phyloP scores from a whole-genome alignment of 2,888 invertebrate species.

The Leptopilina myrica region DNA sequence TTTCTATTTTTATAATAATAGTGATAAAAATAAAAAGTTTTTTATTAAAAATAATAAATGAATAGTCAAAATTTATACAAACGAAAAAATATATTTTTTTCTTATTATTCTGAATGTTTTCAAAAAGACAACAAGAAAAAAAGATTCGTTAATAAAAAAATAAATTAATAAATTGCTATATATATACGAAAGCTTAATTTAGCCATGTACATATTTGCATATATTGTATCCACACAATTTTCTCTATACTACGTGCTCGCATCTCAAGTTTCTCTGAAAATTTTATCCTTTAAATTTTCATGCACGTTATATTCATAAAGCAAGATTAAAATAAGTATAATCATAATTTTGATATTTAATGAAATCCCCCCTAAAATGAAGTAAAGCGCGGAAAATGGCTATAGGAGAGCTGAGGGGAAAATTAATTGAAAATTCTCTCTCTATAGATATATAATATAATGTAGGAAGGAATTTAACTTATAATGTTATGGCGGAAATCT shows the following conservation, averaged over 20 bases:
- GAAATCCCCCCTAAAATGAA: slow-evolving; percentile 22
- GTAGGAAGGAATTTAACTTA: slow-evolving; percentile 12
- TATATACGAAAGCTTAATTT: no score
- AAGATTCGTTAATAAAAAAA: no score
- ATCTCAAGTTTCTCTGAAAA: not conserved
- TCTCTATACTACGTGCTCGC: not conserved
- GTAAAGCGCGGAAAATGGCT: slow-evolving; percentile 4
- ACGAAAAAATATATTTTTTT: no score
- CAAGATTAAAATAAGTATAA: slow-evolving; percentile 6
- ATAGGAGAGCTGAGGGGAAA: slow-evolving; percentile 11
- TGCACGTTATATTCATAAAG: not conserved
- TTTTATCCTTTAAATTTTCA: not conserved
- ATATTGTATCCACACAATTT: not conserved
- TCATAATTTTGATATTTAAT: slow-evolving; percentile 25
- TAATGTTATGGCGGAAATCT: slow-evolving; percentile 26
- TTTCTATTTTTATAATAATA: no score
- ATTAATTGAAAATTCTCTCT: slow-evolving; percentile 6
- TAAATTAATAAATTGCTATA: no score
- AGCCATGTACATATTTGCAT: not conserved
- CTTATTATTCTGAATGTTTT: no score
- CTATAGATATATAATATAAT: not conserved
- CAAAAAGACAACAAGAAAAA: no score
- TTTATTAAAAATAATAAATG: no score
- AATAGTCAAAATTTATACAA: no score
- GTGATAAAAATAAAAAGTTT: no score